Conservation (phyloP, 35 echinoderm and acorn worm species). For the Patiria miniata region DNA sequence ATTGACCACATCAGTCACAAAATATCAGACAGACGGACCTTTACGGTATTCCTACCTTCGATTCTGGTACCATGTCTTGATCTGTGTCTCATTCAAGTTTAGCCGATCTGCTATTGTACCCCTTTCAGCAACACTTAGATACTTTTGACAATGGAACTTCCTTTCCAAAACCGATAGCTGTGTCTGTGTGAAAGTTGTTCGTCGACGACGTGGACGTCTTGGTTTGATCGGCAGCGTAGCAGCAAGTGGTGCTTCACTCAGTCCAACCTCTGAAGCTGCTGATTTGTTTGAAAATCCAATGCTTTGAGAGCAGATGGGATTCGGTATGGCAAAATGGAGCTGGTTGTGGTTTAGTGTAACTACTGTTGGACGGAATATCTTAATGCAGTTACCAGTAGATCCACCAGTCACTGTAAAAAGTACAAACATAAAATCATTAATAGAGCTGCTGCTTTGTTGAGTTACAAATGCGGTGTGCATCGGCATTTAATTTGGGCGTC, state of each 20-base stretch:
- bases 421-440: too few species aligned
- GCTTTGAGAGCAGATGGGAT: not conserved
- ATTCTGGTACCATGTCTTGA: too few species aligned
- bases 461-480: too few species aligned
- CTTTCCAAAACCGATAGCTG: conserved; percentile 64
- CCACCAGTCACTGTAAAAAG: not conserved
- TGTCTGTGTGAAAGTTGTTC: conserved; percentile 71
- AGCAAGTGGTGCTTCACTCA: conserved; percentile 57
- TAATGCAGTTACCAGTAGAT: not conserved
- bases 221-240: conserved; percentile 78
- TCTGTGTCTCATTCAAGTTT: conserved; percentile 72
- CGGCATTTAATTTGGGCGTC: too few species aligned
- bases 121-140: conserved; percentile 71
- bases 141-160: conserved; percentile 79
- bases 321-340: not conserved
- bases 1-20: too few species aligned
- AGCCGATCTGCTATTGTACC: conserved; percentile 58
- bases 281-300: not conserved
- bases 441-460: too few species aligned
- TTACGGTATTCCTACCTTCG: conserved; percentile 84
- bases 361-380: conserved; percentile 30
- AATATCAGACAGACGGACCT: conserved; percentile 7
- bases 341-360: not conserved
- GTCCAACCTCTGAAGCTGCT: not conserved
- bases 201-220: conserved; percentile 54